Evolutionary conservation across 2,113 vertebrate species (phyloP).

Genomic region (Chrysochloris asiatica): DNA sequence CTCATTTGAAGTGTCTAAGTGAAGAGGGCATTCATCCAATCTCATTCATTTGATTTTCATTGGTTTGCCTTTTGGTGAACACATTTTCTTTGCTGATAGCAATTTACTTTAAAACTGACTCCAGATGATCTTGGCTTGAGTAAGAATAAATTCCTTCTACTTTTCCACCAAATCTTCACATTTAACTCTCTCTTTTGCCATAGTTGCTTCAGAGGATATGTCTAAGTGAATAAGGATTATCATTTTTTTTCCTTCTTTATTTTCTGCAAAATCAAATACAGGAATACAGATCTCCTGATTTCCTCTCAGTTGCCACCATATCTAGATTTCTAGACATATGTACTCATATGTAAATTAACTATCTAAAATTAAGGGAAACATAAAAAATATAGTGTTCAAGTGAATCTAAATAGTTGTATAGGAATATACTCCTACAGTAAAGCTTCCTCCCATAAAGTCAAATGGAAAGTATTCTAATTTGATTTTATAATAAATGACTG

Average conservation of each 20-base stretch:
- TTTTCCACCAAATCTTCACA: not conserved
- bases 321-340: not conserved
- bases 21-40: conserved; percentile 1
- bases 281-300: not conserved
- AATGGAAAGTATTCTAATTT: not conserved
- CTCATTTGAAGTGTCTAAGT: not conserved
- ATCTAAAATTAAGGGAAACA: not conserved
- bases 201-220: not conserved
- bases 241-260: not conserved
- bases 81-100: conserved; percentile 47
- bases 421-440: not conserved
- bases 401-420: not conserved
- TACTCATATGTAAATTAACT: not conserved
- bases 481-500: conserved; percentile 7
- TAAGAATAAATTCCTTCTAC: not conserved
- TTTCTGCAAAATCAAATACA: not conserved
- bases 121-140: not conserved
- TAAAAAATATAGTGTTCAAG: not conserved
- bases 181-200: not conserved
- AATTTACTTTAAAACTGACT: conserved; percentile 33
- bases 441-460: not conserved
- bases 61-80: conserved; percentile 62
- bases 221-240: not conserved
- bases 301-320: not conserved
- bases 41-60: conserved; percentile 45